phyloP scores from a whole-genome alignment of 1,140 invertebrate genomes.

The Drosophila baimaii region DNA sequence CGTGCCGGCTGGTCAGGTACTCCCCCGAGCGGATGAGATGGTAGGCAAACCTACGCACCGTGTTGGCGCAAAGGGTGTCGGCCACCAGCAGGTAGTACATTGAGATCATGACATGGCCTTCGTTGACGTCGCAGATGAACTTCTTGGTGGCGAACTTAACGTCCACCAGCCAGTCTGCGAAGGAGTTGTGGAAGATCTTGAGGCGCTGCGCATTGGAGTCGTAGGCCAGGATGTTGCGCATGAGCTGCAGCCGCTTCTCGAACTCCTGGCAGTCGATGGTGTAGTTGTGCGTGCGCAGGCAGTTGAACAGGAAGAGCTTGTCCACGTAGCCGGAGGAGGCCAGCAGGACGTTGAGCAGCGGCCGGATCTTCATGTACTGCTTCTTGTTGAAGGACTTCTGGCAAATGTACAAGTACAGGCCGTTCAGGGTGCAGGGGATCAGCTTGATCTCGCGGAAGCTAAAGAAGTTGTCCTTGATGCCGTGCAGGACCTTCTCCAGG shows the following conservation, averaged over 20 bases:
- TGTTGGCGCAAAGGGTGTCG: constrained; percentile 82
- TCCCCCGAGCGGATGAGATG: constrained; percentile 80
- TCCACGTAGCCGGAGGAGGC: constrained; percentile 94
- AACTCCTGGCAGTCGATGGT: constrained; percentile 94
- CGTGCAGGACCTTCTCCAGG: constrained; percentile 95
- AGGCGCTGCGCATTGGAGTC: constrained; percentile 87
- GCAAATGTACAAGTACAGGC: constrained; percentile 97
- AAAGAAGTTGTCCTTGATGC: constrained; percentile 96
- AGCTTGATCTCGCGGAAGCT: constrained; percentile 92
- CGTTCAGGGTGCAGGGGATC: constrained; percentile 97
- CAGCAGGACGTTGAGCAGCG: constrained; percentile 93
- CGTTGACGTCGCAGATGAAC: constrained; percentile 93
- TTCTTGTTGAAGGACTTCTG: constrained; percentile 95
- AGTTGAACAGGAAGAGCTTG: constrained; percentile 91
- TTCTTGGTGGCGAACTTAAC: constrained; percentile 98
- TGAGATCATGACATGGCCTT: constrained; percentile 95
- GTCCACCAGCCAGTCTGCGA: constrained; percentile 96
- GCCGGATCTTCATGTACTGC: constrained; percentile 92
- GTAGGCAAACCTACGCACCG: constrained; percentile 75
- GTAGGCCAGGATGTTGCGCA: constrained; percentile 87
- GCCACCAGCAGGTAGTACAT: constrained; percentile 90
- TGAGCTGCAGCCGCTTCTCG: constrained; percentile 90
- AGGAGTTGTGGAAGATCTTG: constrained; percentile 94
- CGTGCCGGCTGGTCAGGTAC: constrained; percentile 75
- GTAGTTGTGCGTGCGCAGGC: constrained; percentile 92